phyloP scores from a whole-genome alignment of 2,888 invertebrate species.

The Andrena minutula region DNA sequence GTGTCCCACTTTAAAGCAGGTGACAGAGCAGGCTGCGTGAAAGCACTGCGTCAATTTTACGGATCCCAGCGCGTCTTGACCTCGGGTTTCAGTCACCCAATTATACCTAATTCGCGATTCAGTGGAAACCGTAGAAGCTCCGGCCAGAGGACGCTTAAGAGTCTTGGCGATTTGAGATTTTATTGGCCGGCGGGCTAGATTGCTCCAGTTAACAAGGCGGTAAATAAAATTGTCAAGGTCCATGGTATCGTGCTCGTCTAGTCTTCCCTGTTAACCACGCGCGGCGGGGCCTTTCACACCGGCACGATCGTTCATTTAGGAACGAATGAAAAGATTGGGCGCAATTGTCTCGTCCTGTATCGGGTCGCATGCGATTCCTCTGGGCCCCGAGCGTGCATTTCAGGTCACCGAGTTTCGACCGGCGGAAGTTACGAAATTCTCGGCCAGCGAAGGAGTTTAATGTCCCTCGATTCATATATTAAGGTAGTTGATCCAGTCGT shows the following conservation, averaged over 20 bases:
- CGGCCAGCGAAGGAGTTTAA: not conserved
- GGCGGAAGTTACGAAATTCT: conserved; percentile 45
- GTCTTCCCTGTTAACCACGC: conserved; percentile 24
- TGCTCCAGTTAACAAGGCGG: conserved; percentile 10
- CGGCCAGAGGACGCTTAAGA: not conserved
- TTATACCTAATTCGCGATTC: not conserved
- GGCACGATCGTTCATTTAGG: conserved; percentile 71
- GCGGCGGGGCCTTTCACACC: conserved; percentile 65
- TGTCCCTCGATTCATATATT: too few relatives aligned
- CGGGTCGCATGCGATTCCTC: conserved; percentile 67
- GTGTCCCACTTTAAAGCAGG: conserved; percentile 54
- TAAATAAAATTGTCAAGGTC: conserved; percentile 65
- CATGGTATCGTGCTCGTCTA: conserved; percentile 33
- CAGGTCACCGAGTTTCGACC: conserved; percentile 42
- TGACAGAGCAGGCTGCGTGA: conserved; percentile 25
- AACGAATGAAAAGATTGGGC: conserved; percentile 81
- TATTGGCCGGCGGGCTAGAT: conserved; percentile 19
- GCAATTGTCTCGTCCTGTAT: conserved; percentile 82
- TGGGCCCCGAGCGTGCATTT: conserved; percentile 61
- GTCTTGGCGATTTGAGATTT: not conserved
- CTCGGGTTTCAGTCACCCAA: not conserved
- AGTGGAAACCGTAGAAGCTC: not conserved
- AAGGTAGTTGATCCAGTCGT: too few relatives aligned
- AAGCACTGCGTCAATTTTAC: not conserved
- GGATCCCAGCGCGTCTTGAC: not conserved